Evolutionary conservation across 2,113 vertebrate genomes (phyloP).

Genomic region (Neolamprologus cancellatus): DNA sequence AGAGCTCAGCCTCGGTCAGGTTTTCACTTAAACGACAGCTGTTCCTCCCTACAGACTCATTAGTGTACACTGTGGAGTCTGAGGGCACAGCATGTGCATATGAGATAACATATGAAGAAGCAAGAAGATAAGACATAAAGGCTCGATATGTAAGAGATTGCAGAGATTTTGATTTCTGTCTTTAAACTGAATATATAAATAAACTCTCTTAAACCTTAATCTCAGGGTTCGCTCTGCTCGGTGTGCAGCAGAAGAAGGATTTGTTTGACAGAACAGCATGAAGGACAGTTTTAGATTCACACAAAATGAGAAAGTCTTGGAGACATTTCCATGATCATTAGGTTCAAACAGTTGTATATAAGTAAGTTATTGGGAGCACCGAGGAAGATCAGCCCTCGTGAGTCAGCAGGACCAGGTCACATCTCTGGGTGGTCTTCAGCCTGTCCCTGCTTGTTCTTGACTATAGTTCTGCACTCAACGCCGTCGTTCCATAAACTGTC

Average conservation of each 20-base stretch:
- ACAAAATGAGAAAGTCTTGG: background rate
- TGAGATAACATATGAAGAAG: no score
- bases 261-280: background rate
- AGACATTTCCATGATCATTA: background rate
- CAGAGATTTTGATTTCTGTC: background rate
- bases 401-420: background rate
- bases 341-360: background rate
- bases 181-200: background rate
- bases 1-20: conserved; percentile 43
- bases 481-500: background rate
- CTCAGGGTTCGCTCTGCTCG: no score
- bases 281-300: background rate
- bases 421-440: background rate
- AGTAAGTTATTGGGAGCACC: background rate
- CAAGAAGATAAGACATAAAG: conserved; percentile 25
- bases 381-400: background rate
- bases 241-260: background rate
- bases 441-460: background rate
- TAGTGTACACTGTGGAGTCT: conserved; percentile 38
- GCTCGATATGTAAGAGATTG: conserved; percentile 34
- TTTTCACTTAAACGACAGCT: conserved; percentile 54
- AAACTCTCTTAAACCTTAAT: no score
- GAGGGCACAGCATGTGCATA: conserved; percentile 22
- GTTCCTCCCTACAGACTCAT: conserved; percentile 61
- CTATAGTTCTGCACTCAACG: background rate